Conservation (phyloP, 1,140 invertebrate genomes). For the Rhysida immarginata region DNA sequence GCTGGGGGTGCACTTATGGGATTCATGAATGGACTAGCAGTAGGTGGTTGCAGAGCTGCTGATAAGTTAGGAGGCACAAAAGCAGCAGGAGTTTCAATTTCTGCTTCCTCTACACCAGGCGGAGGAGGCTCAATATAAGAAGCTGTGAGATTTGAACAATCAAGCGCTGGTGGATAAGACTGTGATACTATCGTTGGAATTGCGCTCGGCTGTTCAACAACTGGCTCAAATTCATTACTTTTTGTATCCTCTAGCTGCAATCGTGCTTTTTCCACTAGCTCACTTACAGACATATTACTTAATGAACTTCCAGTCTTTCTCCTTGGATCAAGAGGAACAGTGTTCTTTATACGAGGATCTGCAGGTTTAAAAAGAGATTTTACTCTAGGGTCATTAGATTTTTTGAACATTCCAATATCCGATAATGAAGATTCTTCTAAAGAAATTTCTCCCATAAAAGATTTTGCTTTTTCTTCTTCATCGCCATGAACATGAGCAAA, state of each 20-base stretch:
- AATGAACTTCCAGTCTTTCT: constrained; percentile 12
- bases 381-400: neutral
- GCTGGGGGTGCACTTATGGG: neutral
- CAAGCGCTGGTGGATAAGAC: neutral
- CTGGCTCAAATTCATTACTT: neutral
- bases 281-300: constrained; percentile 14
- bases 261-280: constrained; percentile 14
- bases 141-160: neutral
- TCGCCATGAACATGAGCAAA: neutral
- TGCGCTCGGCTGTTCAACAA: neutral
- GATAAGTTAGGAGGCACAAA: neutral
- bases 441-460: neutral
- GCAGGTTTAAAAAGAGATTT: neutral
- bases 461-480: neutral
- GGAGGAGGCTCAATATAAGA: constrained; percentile 3
- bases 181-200: neutral
- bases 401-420: neutral
- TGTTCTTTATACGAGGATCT: neutral
- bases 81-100: constrained; percentile 6
- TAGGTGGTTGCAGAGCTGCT: constrained; percentile 1
- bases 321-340: neutral
- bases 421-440: neutral
- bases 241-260: constrained; percentile 13
- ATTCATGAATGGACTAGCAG: neutral
- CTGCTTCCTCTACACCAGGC: constrained; percentile 2